A percentile compares a stretch with the other conserved stretches of the same genome.
Conservation (phyloP, 64 coral and sea anemone genomes). For the Catalaphyllia jardinei region DNA sequence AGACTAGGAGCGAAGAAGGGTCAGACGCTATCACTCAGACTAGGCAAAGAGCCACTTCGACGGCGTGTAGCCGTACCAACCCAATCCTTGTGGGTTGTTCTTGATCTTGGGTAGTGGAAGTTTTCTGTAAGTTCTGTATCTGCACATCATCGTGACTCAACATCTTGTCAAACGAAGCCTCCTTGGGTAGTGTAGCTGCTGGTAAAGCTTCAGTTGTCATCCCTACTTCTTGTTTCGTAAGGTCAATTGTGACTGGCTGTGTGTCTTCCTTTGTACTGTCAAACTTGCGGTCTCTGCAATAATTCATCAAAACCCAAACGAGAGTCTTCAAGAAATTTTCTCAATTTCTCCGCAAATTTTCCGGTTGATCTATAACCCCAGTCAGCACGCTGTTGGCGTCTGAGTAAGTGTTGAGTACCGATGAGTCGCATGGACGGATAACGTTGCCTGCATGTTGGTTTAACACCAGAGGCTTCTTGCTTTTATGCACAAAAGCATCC, state of each 20-base stretch:
- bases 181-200: background rate
- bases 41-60: slow-evolving; percentile 78
- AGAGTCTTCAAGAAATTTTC: slow-evolving; percentile 93
- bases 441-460: slow-evolving; percentile 60
- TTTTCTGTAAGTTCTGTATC: background rate
- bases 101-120: background rate
- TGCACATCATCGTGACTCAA: slow-evolving; percentile 55
- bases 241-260: background rate
- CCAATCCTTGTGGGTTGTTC: background rate
- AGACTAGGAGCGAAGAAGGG: background rate
- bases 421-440: slow-evolving; percentile 59
- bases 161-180: slow-evolving; percentile 29
- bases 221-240: slow-evolving; percentile 1
- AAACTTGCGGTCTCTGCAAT: slow-evolving; percentile 49
- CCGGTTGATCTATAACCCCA: slow-evolving; percentile 93
- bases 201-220: slow-evolving; percentile 3
- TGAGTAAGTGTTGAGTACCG: slow-evolving; percentile 77
- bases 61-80: background rate
- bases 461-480: slow-evolving; percentile 46
- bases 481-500: slow-evolving; percentile 78
- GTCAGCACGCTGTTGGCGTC: slow-evolving; percentile 92
- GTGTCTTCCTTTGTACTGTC: background rate
- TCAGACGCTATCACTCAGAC: slow-evolving; percentile 55
- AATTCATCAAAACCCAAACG: slow-evolving; percentile 81
- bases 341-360: slow-evolving; percentile 78